Conservation (phyloP, 2,888 invertebrate species). For the Acanthococcus lagerstroemiae region DNA sequence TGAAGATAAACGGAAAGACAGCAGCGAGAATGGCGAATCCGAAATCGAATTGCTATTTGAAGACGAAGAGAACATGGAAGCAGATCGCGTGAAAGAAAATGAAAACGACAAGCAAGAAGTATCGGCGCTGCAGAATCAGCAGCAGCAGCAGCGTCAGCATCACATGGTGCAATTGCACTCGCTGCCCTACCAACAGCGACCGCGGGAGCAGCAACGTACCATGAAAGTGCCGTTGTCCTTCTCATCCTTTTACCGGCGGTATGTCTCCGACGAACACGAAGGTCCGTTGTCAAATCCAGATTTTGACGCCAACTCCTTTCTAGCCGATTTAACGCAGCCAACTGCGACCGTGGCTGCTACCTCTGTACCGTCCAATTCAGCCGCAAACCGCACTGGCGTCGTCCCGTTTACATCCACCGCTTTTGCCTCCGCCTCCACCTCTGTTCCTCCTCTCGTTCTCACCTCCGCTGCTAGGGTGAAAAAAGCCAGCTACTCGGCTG, state of each 20-base stretch:
- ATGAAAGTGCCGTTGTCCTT: not conserved
- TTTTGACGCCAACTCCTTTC: conserved; percentile 14
- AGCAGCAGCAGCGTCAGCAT: no score
- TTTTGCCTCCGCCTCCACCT: not conserved
- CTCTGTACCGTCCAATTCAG: no score
- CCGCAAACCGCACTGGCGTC: not conserved
- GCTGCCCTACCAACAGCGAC: no score
- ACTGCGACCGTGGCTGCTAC: not conserved
- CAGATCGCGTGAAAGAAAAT: not conserved
- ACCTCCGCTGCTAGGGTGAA: not conserved
- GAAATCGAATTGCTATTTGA: conserved; percentile 36
- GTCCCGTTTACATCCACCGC: not conserved
- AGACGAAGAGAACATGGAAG: conserved; percentile 29
- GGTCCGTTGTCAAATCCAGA: conserved; percentile 12
- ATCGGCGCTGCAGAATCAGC: no score
- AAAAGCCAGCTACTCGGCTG: not conserved
- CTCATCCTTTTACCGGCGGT: conserved; percentile 4
- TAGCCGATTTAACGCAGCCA: conserved; percentile 11
- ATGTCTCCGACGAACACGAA: conserved; percentile 11
- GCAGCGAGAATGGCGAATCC: conserved; percentile 39
- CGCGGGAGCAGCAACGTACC: no score
- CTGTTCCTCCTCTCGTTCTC: not conserved
- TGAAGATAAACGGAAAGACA: conserved; percentile 38
- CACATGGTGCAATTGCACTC: not conserved
- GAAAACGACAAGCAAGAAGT: no score